Evolutionary conservation across 2,888 invertebrate genomes (phyloP).

Genomic region (Branchipolynoe longqiensis): DNA sequence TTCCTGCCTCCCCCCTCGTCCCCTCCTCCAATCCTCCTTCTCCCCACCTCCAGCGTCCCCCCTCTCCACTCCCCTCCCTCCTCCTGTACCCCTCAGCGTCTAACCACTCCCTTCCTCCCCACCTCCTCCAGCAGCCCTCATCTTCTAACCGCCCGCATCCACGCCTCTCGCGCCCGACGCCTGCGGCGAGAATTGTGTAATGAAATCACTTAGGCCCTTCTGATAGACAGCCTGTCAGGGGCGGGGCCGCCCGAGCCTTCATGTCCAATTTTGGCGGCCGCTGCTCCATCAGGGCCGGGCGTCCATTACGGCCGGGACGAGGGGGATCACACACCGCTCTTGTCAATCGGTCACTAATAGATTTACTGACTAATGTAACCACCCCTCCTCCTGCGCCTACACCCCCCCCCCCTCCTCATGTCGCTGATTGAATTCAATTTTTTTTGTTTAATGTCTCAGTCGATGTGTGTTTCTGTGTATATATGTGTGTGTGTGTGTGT

Average conservation of each 20-base stretch:
- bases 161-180: not conserved
- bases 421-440: constrained; percentile 43
- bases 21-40: not conserved
- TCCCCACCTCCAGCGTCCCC: not conserved
- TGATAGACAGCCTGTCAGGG: constrained; percentile 54
- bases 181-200: constrained; percentile 29
- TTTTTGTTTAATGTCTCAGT: too few species aligned
- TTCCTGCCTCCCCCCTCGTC: not conserved
- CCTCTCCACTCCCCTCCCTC: not conserved
- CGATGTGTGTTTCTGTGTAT: not conserved
- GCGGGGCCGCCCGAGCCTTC: not conserved
- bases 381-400: not conserved
- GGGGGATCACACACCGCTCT: not conserved
- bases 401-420: not conserved
- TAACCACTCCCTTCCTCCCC: not conserved
- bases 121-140: not conserved
- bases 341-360: constrained; percentile 47
- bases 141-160: not conserved
- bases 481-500: not conserved
- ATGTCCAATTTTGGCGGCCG: not conserved
- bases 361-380: constrained; percentile 44
- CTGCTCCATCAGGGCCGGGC: constrained; percentile 2
- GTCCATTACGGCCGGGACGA: constrained; percentile 11
- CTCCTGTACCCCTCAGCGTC: not conserved
- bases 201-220: constrained; percentile 51